These are phyloP conservation scores for Corapipo altera DNA, from an alignment of 2,113 vertebrate species.

Conservation along the genomic window DNA sequence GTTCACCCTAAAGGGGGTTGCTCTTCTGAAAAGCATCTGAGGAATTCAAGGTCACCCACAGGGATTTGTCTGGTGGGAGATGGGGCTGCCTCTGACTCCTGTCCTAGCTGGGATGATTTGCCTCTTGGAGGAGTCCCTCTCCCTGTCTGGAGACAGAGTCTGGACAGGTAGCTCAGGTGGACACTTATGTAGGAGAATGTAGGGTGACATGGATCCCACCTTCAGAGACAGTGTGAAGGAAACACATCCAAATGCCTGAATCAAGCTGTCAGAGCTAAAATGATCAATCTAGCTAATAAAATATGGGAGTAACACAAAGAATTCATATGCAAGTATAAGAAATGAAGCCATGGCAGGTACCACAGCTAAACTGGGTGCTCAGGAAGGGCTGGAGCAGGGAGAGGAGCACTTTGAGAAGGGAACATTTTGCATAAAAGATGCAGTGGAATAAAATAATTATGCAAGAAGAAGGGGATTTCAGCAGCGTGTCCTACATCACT, in stretches of 20 bases:
- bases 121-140: not conserved
- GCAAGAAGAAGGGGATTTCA: not conserved
- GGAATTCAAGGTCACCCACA: not conserved
- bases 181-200: accelerated
- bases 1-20: not conserved
- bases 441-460: not conserved
- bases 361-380: not conserved
- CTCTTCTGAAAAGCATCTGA: not conserved
- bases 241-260: not conserved
- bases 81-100: not conserved
- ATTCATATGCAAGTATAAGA: not conserved
- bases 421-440: not conserved
- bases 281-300: not conserved
- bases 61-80: not conserved
- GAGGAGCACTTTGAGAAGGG: not conserved
- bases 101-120: not conserved
- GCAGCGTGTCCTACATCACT: not conserved
- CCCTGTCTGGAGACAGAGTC: not conserved
- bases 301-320: accelerated
- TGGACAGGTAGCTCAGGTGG: not conserved
- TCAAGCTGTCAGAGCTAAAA: not conserved
- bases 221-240: not conserved
- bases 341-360: not conserved
- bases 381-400: not conserved
- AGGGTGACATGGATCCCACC: not conserved